A percentile compares a stretch with the other conserved stretches of the same genome.
Conservation (phyloP, 2,888 invertebrate species). For the Agelastica alni region DNA sequence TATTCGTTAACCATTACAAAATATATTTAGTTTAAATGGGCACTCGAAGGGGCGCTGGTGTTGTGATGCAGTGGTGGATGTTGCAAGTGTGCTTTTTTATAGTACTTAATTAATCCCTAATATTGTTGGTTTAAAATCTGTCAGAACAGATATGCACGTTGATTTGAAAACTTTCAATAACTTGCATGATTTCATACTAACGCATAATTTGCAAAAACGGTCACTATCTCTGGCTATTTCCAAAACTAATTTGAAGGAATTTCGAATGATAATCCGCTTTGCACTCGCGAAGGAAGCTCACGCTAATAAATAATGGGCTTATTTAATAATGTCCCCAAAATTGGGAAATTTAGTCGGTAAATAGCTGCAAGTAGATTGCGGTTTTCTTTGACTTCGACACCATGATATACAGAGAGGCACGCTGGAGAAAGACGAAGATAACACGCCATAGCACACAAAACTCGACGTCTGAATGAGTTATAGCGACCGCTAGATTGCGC, state of each 20-base stretch:
- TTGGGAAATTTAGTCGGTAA: background rate
- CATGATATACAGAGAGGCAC: no score
- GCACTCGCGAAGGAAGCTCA: background rate
- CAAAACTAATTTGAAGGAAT: no score
- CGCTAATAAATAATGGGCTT: background rate
- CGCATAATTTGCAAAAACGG: background rate
- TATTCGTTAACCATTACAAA: no score
- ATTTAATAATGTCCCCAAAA: background rate
- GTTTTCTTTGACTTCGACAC: slow-evolving; percentile 7
- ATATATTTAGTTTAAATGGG: no score
- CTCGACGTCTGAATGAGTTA: slow-evolving; percentile 44
- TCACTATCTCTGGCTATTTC: no score
- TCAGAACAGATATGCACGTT: no score
- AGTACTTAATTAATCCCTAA: no score
- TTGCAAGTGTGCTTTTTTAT: no score
- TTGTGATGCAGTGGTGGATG: no score
- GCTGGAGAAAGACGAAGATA: background rate
- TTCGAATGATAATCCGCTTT: no score
- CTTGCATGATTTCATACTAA: background rate
- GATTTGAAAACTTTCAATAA: background rate
- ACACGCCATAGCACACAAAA: background rate
- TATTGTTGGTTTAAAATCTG: background rate
- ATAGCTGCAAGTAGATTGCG: slow-evolving; percentile 5
- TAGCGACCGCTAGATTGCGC: slow-evolving; percentile 46
- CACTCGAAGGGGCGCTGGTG: no score